Conservation (phyloP, 2,797 vertebrate species). For the Microcaecilia unicolor region DNA sequence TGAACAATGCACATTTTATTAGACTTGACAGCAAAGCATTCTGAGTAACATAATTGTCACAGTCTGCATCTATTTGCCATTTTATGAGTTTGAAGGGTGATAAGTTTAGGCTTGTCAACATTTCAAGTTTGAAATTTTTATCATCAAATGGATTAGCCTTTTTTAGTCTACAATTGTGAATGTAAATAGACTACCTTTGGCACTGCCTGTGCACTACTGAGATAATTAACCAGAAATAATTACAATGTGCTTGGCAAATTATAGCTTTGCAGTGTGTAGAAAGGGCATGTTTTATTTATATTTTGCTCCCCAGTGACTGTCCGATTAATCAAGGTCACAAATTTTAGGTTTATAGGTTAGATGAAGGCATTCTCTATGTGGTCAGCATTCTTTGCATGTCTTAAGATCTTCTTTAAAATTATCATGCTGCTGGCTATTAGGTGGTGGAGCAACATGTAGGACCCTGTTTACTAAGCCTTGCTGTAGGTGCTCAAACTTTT, state of each 20-base stretch:
- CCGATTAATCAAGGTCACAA: conserved; percentile 31
- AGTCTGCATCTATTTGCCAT: background rate
- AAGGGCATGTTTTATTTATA: conserved; percentile 48
- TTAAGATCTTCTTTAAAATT: no score
- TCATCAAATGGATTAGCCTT: conserved; percentile 15
- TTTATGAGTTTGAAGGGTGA: background rate
- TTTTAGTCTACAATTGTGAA: conserved; percentile 19
- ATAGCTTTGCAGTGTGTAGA: conserved; percentile 38
- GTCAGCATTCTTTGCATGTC: no score
- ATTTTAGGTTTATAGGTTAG: conserved; percentile 34
- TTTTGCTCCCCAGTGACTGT: conserved; percentile 26
- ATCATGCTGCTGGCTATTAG: no score
- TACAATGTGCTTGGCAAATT: conserved; percentile 43
- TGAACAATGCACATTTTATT: background rate
- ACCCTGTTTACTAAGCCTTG: no score
- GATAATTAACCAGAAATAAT: conserved; percentile 56
- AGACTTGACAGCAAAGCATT: background rate
- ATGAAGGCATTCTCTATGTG: conserved; percentile 6
- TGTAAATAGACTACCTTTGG: conserved; percentile 28
- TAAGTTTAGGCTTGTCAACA: background rate
- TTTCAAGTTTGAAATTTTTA: conserved; percentile 11
- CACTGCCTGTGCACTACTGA: conserved; percentile 32
- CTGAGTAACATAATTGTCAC: background rate
- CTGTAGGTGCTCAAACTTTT: no score
- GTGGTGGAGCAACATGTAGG: no score